phyloP scores from a whole-genome alignment of 2,888 invertebrate genomes.

The Torymus texanus region DNA sequence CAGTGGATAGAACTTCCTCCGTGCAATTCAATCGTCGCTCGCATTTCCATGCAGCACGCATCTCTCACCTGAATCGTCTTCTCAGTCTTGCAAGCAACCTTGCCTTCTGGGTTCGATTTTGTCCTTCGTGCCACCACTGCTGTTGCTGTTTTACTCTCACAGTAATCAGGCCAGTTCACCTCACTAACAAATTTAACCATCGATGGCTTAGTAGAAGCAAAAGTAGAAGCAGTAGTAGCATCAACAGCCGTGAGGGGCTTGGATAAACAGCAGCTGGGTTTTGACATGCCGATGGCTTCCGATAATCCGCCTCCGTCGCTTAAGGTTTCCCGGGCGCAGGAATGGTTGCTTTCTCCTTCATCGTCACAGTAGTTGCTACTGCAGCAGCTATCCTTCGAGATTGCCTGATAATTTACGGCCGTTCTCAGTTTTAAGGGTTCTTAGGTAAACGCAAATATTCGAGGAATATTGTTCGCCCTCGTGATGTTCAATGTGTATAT shows the following conservation, averaged over 20 bases:
- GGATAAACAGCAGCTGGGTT: conserved; percentile 11
- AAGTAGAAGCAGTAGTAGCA: no score
- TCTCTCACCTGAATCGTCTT: conserved; percentile 26
- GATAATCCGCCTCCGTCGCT: not conserved
- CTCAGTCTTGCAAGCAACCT: not conserved
- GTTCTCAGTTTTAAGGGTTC: no score
- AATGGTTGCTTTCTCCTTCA: not conserved
- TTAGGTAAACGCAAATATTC: no score
- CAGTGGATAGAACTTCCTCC: not conserved
- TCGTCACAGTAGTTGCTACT: conserved; percentile 27
- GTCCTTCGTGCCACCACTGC: not conserved
- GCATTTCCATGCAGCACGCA: not conserved
- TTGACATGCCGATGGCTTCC: not conserved
- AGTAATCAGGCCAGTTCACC: no score
- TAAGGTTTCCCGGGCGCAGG: not conserved
- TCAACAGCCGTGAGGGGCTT: not conserved
- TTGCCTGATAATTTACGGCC: not conserved
- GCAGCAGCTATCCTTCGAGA: not conserved
- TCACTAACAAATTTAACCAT: no score
- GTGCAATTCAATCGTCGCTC: conserved; percentile 8
- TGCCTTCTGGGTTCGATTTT: not conserved
- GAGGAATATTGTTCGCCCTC: no score
- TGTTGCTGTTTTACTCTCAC: not conserved
- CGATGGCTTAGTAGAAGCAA: no score
- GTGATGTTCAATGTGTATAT: no score